Conservation (phyloP, 2,113 vertebrate species). For the Garra rufa region DNA sequence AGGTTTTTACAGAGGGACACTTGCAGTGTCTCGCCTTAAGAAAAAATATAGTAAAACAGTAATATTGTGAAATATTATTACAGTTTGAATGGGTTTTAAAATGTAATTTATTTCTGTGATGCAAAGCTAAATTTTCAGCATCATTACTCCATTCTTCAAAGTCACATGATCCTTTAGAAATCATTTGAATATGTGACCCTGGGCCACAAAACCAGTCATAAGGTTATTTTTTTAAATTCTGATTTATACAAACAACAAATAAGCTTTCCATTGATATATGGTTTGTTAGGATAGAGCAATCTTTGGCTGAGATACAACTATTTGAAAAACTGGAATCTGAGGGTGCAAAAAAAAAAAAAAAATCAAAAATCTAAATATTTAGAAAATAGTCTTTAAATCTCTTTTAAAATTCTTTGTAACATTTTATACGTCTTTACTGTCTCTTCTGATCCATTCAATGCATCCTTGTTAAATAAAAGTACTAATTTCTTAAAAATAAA, state of each 20-base stretch:
- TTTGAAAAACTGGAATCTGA: no score
- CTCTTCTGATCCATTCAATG: background rate
- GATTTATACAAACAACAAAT: no score
- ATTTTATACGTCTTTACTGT: background rate
- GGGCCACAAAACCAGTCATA: no score
- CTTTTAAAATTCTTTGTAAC: background rate
- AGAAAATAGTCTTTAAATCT: no score
- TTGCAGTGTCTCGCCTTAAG: no score
- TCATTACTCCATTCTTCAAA: background rate
- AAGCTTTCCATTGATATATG: no score
- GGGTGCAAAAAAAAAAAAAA: no score
- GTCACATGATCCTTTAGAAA: background rate
- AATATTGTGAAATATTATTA: background rate
- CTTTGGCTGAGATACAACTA: no score
- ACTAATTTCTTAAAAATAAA: background rate
- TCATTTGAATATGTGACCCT: background rate
- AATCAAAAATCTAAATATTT: no score
- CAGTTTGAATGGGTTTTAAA: background rate
- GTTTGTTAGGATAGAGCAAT: no score
- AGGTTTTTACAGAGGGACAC: no score
- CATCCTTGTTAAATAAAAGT: background rate
- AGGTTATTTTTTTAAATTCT: no score
- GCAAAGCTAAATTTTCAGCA: background rate
- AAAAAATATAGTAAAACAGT: background rate
- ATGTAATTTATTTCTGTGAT: background rate